Conservation (phyloP, 2,888 invertebrate genomes). For the Drosophila koepferae region DNA sequence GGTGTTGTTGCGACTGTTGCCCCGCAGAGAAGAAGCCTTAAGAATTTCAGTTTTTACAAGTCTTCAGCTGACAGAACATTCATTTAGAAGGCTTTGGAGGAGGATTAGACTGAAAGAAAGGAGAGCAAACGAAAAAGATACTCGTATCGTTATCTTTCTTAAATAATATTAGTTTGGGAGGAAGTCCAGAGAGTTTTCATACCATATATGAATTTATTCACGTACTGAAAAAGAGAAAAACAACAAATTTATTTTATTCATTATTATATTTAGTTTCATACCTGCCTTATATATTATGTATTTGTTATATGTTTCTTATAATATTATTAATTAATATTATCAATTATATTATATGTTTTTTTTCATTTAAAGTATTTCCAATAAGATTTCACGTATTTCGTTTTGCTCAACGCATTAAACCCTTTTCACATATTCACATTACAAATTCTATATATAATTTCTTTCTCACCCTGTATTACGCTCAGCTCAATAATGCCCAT, state of each 20-base stretch:
- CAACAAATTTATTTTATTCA: no score
- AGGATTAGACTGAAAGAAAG: neutral
- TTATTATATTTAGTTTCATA: no score
- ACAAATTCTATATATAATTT: neutral
- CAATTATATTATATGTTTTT: no score
- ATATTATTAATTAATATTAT: no score
- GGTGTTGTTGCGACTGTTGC: slow-evolving; percentile 40
- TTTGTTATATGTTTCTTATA: no score
- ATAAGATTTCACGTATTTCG: neutral
- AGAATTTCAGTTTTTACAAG: neutral
- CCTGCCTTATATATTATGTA: no score
- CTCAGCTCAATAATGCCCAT: neutral
- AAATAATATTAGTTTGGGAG: neutral
- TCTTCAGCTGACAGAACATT: neutral
- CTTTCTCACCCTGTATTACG: slow-evolving; percentile 32
- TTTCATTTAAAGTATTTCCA: neutral
- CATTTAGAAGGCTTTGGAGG: neutral
- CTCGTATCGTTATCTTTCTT: neutral
- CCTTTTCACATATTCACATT: neutral
- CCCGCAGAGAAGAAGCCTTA: slow-evolving; percentile 22
- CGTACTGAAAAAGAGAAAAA: no score
- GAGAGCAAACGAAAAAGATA: no score
- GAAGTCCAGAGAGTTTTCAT: neutral
- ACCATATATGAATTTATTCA: no score
- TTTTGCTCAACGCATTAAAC: neutral